These are phyloP conservation scores for Gobio occitaniae DNA, from an alignment of 2,797 vertebrate genomes.

Conservation along the genomic window DNA sequence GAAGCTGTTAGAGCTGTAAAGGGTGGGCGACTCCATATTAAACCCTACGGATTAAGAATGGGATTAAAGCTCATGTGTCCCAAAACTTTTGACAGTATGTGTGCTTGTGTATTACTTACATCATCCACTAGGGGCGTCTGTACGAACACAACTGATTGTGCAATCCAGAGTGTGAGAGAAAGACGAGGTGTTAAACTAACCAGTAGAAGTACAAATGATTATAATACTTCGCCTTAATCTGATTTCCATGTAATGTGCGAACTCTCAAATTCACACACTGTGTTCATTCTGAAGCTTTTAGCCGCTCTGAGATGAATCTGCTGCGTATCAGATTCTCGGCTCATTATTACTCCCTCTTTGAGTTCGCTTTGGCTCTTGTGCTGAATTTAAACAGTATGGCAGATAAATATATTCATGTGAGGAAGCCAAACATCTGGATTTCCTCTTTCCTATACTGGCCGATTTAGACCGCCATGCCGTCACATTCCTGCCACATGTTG, in stretches of 20 bases:
- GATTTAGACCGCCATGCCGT: conserved; percentile 24
- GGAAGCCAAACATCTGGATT: conserved; percentile 75
- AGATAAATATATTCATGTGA: conserved; percentile 55
- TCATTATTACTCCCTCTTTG: conserved; percentile 13
- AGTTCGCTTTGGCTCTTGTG: conserved; percentile 11
- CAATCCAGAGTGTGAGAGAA: background rate
- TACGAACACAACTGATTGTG: background rate
- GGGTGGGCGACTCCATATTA: no score
- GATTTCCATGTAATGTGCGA: conserved; percentile 3
- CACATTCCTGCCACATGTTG: conserved; percentile 68
- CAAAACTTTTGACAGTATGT: no score
- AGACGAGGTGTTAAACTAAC: background rate
- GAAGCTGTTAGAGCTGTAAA: no score
- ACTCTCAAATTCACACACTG: conserved; percentile 12
- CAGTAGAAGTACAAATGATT: background rate
- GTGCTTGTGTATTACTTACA: background rate
- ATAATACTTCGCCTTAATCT: background rate
- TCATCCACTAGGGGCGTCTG: background rate
- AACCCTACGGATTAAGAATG: no score
- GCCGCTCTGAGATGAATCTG: background rate
- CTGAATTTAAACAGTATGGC: conserved; percentile 36
- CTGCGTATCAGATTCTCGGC: background rate
- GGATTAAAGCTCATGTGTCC: no score
- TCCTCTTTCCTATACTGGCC: conserved; percentile 62
- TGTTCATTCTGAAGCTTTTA: background rate